These are phyloP conservation scores for Pelmatolapia mariae DNA, from an alignment of 2,113 vertebrate species.

Conservation along the genomic window DNA sequence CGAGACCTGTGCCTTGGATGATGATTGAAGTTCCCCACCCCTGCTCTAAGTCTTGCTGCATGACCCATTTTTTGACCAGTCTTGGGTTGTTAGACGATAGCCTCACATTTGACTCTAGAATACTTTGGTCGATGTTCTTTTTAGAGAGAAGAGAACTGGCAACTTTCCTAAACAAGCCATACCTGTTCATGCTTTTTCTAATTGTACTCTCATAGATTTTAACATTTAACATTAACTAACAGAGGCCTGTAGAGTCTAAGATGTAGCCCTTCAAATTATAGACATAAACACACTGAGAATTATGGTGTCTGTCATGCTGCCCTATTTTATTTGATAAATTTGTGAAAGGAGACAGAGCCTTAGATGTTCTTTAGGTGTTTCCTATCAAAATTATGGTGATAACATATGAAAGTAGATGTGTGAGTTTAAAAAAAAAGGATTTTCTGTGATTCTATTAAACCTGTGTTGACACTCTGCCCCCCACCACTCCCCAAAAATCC, in stretches of 20 bases:
- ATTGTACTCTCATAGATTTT: not conserved
- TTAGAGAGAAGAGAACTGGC: not conserved
- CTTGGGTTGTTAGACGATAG: not conserved
- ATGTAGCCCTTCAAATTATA: not conserved
- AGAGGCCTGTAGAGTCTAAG: not conserved
- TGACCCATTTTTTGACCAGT: not conserved
- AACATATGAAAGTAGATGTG: not conserved
- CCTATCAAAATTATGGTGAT: no score
- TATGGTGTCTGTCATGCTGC: not conserved
- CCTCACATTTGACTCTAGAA: not conserved
- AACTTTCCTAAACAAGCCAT: not conserved
- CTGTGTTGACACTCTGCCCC: not conserved
- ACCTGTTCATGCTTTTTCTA: not conserved
- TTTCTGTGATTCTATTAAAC: not conserved
- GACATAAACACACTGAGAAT: not conserved
- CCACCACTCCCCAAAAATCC: not conserved
- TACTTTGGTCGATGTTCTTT: not conserved
- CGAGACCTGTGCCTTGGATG: no score
- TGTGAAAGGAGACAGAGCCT: not conserved
- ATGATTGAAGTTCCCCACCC: rapidly evolving
- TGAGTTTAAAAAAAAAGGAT: not conserved
- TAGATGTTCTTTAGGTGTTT: not conserved
- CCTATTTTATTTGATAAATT: not conserved
- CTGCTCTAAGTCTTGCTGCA: not conserved
- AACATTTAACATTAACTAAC: not conserved